Evolutionary conservation across 2,888 invertebrate genomes (phyloP), one percentile per base, ranked within the genome.

Genomic region (Monopis laevigella): DNA sequence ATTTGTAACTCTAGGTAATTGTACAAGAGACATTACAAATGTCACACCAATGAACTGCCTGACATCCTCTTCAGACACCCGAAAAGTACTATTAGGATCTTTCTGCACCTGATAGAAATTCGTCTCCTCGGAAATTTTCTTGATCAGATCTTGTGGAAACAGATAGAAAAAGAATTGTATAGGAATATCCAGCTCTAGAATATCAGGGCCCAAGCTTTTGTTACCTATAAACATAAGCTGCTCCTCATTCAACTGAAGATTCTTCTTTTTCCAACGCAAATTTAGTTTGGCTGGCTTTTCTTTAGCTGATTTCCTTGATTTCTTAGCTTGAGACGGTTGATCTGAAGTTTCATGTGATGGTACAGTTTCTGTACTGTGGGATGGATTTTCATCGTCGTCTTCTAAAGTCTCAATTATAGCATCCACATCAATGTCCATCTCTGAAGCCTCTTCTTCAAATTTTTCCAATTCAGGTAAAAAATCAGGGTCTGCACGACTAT

Each of bases 11-110:
- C 48, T 45, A 45, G 19, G 48, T 46, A 46, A 46, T 45, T 48
- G 46, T 19, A 46, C 43, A n/a, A 46, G 35, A 36, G 50, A 51
- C 51, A 52, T 52, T 24, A 51, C 14, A 46, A 45, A 51, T 3
- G 45, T 45, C 17, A 48, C 21, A 36, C 49, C 51, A 7, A 48
- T 46, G 24, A 52, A 51, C 41, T 48, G 43, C 29, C 43, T 32
- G 8, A 50, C 42, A 45, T 50, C 49, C 14, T 16, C 41, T 36
- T 45, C 41, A 28, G 49, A 36, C 7, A 48, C 46, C n/a, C 42
- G 46, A 43, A 47, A 48, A 39, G 44, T 42, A 21, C n/a, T n/a
- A n/a, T n/a, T n/a, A n/a, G n/a, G n/a, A n/a, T n/a, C n/a, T n/a
- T n/a, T n/a, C n/a, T n/a, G 50, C 2, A 51, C 46, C 18, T 30